Evolutionary conservation across 2,888 invertebrate species (phyloP), one percentile per base, ranked within the genome.

Genomic region (Sphaerophoria taeniata): DNA sequence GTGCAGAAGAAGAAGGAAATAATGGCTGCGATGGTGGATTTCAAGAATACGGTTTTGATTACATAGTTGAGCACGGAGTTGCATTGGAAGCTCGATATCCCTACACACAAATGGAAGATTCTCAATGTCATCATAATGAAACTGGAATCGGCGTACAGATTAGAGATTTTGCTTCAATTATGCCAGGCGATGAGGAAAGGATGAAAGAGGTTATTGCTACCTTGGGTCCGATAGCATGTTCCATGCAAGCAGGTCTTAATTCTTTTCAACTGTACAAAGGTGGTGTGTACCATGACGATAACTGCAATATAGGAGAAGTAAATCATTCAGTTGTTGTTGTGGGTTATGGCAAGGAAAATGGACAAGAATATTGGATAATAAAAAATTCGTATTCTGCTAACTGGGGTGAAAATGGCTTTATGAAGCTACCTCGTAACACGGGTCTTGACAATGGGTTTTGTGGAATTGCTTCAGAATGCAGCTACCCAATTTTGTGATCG

Each of bases 11-110:
- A 33, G 90, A 91, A 69, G 91, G 91, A 39, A 90, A 88, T 72
- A 88, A 88, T 87, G 92, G 92, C 11, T 92, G 92, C 75, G 89
- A 90, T 24, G 92, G 92, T 70, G 92, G 92, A 43, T 90, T 90
- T 39, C 91, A 91, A 81, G 91, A 90, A 36, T 90, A 90, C 36
- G 92, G 90, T 1, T 92, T 92, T 63, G 90, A 90, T 75, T 92
- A 92, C 73, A 90, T 92, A 7, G 89, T 90, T 3, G 90, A 91
- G 61, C 89, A 91, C 76, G 92, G 92, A 6, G 87, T 92, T 4
- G 89, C 92, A 4, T 86, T 91, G 51, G 89, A 90, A 31, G 90
- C 89, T 51, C 90, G 89, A 67, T 90, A 91, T 86, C 92, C 92
- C 3, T 92, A 92, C 43, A 89, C 88, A 12, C 90, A 91, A 88